Base-by-base conservation (phyloP, 2,888 invertebrate species). In the Lasioglossum pauxillum region DNA sequence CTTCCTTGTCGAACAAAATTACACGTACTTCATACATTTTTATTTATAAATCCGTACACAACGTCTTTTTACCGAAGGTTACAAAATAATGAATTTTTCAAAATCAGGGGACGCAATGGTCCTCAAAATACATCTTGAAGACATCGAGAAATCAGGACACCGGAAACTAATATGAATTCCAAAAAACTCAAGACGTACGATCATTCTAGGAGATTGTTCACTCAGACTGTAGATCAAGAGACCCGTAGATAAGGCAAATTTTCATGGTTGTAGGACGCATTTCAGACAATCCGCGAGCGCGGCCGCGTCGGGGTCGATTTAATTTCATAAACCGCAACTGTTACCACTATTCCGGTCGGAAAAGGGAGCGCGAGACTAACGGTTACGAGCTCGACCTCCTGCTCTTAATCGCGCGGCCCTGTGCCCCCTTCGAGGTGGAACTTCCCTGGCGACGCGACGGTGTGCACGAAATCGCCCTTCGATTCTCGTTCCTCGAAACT, bases 291-390 rank as follows among this genome's bases (percentile, higher is more conserved):
- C 69, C 38, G 38, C 69, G 90, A 88, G 91, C 91, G 90, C 89
- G 91, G 92, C 92, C 89, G 12, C 78, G 60, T 92, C 91, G 89
- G 90, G 93, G 91, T 91, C 93, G 92, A 94, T 94, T 95, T 94
- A 94, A 95, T 95, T 95, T 95, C 95, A 95, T 95, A 95, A 95
- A 95, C 95, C 95, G 94, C 95, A 95, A 95, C 95, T 95, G 95
- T 95, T 95, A 93, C 95, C 94, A 92, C 94, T 92, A 94, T 94
- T 94, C 93, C n/a, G 91, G 91, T 92, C 91, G 89, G 67, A 90
- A 93, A 94, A 94, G 92, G 93, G 93, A 90, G 77, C 35, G 89
- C 91, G 90, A 35, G 67, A 92, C 92, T 93, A 93, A 94, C 92
- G 91, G 93, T 94, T 95, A 94, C 92, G 92, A 94, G 93, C 91